Evolutionary conservation across 1,140 invertebrate species (phyloP), one percentile per base, ranked within the genome.

Genomic region (Drosophila tsacasi): DNA sequence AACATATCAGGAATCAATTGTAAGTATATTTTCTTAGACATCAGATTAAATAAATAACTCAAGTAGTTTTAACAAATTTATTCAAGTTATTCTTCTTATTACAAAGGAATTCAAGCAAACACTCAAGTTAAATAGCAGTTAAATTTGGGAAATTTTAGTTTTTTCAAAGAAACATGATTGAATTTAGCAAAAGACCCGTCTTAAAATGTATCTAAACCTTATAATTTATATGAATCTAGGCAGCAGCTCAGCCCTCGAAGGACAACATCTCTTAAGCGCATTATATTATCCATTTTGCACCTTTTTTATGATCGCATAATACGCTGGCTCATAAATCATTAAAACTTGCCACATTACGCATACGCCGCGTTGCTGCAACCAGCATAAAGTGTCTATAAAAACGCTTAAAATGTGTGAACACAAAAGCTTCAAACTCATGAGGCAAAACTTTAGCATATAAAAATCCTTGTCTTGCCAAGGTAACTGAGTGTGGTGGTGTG

Each of bases 341-440:
- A 57, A 83, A 83, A 83, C 58, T 83, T 83, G 62, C 81, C 81
- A 83, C 81, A 83, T 83, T 79, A 83, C 71, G 82, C 74, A 84
- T 85, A 85, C 81, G 74, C 60, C 66, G 64, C 57, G 81, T 76
- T 75, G 80, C 72, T 69, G 63, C 55, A 72, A 19, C 59, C 80
- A 73, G 76, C 77, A 84, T 77, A 83, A 83, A 83, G 83, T 83
- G 73, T 84, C 72, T 81, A 83, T 83, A 83, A 83, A 84, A 84
- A 77, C 77, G 81, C 62, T 81, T 83, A 81, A 84, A 83, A 81
- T 83, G 81, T 81, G 81, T 71, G 60, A 81, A 71, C 49, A 58
- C 44, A 73, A 73, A 73, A 73, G 69, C 69, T 72, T 72, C 69
- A 72, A 73, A 72, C 69, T 73, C 69, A 73, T 73, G 67, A 61